These are phyloP conservation scores for Tipula lateralis DNA, from an alignment of 2,888 invertebrate genomes.

Conservation along the genomic window DNA sequence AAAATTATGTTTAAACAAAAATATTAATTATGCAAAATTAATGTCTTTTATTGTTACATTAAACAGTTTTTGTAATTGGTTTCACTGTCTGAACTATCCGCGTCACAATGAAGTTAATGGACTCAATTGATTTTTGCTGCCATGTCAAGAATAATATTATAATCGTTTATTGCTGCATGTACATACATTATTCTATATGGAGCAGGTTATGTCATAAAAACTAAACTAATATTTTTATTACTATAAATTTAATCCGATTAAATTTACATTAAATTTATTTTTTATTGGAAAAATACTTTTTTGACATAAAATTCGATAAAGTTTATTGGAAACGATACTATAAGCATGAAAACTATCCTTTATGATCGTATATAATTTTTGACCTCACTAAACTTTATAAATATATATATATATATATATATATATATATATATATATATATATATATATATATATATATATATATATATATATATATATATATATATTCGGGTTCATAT, in stretches of 20 bases:
- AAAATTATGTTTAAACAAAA: too few relatives aligned
- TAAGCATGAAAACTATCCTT: neutral
- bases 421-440: neutral
- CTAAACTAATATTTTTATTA: neutral
- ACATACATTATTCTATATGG: neutral
- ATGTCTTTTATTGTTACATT: too few relatives aligned
- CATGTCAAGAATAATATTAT: neutral
- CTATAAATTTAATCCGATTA: neutral
- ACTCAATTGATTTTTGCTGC: neutral
- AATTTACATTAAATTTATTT: constrained; percentile 1
- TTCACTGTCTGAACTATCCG: too few relatives aligned
- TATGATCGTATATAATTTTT: neutral
- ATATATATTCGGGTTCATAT: neutral
- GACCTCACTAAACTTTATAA: neutral
- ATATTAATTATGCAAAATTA: too few relatives aligned
- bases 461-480: too few relatives aligned
- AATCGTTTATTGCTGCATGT: too few relatives aligned
- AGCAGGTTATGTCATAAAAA: neutral
- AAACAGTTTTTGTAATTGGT: too few relatives aligned
- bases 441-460: neutral
- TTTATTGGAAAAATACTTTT: neutral
- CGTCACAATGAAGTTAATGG: too few relatives aligned
- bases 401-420: neutral
- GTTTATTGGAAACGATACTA: neutral
- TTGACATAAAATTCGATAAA: neutral